Evolutionary conservation across 1,140 invertebrate species (phyloP).

Genomic region (Leptinotarsa defecta): DNA sequence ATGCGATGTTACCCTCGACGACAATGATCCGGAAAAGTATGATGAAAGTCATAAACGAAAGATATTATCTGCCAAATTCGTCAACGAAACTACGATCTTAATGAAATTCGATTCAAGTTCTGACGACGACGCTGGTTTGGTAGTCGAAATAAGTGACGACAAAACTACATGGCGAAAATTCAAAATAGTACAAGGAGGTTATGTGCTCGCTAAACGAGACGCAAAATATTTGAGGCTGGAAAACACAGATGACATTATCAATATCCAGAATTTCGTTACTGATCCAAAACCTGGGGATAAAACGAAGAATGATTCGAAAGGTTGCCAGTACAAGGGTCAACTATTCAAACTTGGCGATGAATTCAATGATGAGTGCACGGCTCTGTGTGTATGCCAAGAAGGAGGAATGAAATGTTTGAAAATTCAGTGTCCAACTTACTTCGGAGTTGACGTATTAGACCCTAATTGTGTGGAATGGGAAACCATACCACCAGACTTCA

Average conservation of each 20-base stretch:
- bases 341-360: conserved; percentile 59
- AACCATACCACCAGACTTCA: conserved; percentile 71
- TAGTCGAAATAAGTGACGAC: conserved; percentile 56
- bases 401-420: conserved; percentile 74
- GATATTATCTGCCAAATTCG: conserved; percentile 52
- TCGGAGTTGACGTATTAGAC: conserved; percentile 80
- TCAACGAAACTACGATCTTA: conserved; percentile 53
- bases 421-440: conserved; percentile 80
- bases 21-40: conserved; percentile 63
- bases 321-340: conserved; percentile 65
- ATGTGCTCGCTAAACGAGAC: conserved; percentile 49
- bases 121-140: conserved; percentile 43
- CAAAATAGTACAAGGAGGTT: conserved; percentile 51
- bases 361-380: conserved; percentile 77
- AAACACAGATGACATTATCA: conserved; percentile 47
- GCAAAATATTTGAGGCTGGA: conserved; percentile 50
- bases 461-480: conserved; percentile 85
- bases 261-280: conserved; percentile 36
- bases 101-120: conserved; percentile 52
- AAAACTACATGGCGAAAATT: conserved; percentile 54
- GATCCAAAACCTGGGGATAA: conserved; percentile 27
- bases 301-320: conserved; percentile 19
- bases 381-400: conserved; percentile 72
- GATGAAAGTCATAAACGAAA: conserved; percentile 43
- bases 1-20: conserved; percentile 78